Percentiles rank a stretch among this genome's conserved stretches.
Evolutionary conservation across 1,140 invertebrate genomes (phyloP).

Genomic region (Caenorhabditis tropicalis): DNA sequence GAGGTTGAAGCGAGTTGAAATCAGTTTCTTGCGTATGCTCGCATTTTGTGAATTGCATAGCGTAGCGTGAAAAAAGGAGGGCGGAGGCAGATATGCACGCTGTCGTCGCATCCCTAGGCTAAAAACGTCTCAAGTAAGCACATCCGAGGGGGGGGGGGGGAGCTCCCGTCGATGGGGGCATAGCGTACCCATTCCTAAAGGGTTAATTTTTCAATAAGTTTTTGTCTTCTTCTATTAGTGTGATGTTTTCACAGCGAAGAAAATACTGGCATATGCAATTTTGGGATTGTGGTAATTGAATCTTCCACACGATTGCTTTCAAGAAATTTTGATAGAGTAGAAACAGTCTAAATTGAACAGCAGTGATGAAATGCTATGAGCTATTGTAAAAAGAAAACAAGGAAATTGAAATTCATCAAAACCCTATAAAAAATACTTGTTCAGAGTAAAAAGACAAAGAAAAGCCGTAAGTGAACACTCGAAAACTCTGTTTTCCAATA

Average conservation of each 20-base stretch:
- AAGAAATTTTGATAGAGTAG: too few species aligned
- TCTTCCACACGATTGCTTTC: not conserved
- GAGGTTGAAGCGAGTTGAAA: slow-evolving; percentile 40
- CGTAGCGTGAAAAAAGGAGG: slow-evolving; percentile 33
- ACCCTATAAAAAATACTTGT: not conserved
- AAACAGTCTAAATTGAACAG: too few species aligned
- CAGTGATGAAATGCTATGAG: too few species aligned
- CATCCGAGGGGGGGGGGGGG: not conserved
- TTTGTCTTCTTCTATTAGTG: not conserved
- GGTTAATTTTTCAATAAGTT: slow-evolving; percentile 26
- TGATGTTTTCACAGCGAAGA: not conserved
- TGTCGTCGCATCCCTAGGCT: slow-evolving; percentile 16
- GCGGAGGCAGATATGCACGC: slow-evolving; percentile 39
- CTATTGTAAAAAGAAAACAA: too few species aligned
- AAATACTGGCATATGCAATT: too few species aligned
- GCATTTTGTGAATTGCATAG: slow-evolving; percentile 40
- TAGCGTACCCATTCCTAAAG: not conserved
- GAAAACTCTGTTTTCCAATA: not conserved
- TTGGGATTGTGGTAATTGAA: not conserved
- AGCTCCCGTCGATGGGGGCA: not conserved
- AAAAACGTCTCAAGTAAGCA: slow-evolving; percentile 33
- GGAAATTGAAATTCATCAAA: too few species aligned
- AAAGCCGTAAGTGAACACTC: not conserved
- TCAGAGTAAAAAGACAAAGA: not conserved
- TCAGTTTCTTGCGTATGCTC: slow-evolving; percentile 34